Evolutionary conservation across 2,888 invertebrate genomes (phyloP).

Genomic region (Candidula unifasciata): DNA sequence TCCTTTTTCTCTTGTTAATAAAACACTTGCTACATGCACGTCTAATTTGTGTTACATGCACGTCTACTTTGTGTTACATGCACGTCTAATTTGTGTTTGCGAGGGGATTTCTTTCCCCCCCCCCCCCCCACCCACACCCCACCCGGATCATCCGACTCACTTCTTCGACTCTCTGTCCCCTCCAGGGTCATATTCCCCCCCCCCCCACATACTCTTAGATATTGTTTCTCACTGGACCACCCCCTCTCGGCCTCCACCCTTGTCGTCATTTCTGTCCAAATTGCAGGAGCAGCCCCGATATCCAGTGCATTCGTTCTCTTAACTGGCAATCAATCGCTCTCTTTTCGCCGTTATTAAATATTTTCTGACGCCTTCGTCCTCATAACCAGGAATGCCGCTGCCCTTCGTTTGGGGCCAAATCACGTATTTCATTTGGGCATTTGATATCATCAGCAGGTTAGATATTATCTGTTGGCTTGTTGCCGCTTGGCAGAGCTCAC

Average conservation of each 20-base stretch:
- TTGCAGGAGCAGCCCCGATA: neutral
- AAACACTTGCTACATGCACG: no score
- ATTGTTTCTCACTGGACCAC: neutral
- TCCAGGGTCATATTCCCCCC: no score
- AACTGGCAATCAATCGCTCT: neutral
- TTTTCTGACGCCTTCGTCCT: neutral
- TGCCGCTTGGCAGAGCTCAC: neutral
- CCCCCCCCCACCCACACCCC: no score
- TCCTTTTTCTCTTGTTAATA: no score
- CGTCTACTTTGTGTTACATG: no score
- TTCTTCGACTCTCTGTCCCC: no score
- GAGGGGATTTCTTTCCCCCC: no score
- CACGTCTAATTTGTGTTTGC: no score
- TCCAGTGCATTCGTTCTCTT: neutral
- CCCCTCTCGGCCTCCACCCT: neutral
- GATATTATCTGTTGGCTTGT: neutral
- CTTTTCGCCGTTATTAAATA: conserved; percentile 4
- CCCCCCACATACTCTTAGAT: neutral
- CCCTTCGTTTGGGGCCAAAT: neutral
- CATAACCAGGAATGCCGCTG: neutral
- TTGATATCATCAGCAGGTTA: neutral
- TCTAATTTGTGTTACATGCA: no score
- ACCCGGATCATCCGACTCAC: no score
- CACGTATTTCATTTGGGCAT: neutral
- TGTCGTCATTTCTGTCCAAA: neutral